Conservation (phyloP, 2,888 invertebrate species). For the Dynastes hyllus region DNA sequence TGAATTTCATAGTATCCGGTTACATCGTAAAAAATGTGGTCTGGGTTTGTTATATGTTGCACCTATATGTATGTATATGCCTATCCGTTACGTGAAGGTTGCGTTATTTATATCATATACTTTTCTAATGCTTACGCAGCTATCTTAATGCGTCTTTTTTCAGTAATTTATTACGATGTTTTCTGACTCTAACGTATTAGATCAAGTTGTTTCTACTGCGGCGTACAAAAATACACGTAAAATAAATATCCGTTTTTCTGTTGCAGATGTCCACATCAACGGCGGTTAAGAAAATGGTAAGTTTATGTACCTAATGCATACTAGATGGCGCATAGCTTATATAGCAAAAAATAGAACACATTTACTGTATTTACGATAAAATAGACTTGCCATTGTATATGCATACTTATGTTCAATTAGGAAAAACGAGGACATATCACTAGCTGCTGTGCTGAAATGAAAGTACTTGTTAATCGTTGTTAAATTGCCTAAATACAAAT, state of each 20-base stretch:
- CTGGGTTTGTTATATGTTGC: slow-evolving; percentile 17
- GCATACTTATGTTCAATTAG: not conserved
- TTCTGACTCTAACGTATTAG: slow-evolving; percentile 31
- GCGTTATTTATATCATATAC: slow-evolving; percentile 34
- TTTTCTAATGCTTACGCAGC: slow-evolving; percentile 41
- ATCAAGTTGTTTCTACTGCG: slow-evolving; percentile 38
- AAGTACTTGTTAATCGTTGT: no score
- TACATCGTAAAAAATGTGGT: slow-evolving; percentile 37
- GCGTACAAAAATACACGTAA: slow-evolving; percentile 29
- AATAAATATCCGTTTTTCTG: slow-evolving; percentile 31
- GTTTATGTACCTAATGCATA: slow-evolving; percentile 28
- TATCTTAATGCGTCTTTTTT: slow-evolving; percentile 43
- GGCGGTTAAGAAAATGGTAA: slow-evolving; percentile 38
- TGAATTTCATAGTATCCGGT: slow-evolving; percentile 44
- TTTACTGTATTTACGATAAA: not conserved
- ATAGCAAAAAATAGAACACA: not conserved
- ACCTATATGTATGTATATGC: slow-evolving; percentile 1
- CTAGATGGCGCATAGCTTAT: not conserved
- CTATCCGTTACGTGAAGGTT: slow-evolving; percentile 18
- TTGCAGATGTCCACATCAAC: slow-evolving; percentile 31
- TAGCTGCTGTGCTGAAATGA: not conserved
- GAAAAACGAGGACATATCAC: not conserved
- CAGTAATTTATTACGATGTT: slow-evolving; percentile 46
- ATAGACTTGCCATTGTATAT: not conserved
- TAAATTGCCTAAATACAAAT: no score